Evolutionary conservation across 2,888 invertebrate genomes (phyloP).

Genomic region (Gortyna flavago): DNA sequence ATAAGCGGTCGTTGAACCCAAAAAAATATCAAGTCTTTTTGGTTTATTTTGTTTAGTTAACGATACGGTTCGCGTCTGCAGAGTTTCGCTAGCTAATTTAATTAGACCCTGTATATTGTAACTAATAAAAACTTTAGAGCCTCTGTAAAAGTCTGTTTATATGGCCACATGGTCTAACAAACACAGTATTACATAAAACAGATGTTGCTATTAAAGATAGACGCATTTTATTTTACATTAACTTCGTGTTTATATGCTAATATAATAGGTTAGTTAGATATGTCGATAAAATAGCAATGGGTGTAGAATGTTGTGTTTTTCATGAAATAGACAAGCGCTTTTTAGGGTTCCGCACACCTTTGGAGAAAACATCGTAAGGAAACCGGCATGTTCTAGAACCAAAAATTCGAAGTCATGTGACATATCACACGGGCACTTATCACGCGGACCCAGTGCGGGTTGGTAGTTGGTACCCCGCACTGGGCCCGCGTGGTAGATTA

Average conservation of each 20-base stretch:
- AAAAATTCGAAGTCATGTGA: too few species aligned
- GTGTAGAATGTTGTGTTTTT: slow-evolving; percentile 12
- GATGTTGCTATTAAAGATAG: slow-evolving; percentile 20
- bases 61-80: too few species aligned
- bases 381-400: too few species aligned
- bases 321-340: background rate
- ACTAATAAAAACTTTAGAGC: slow-evolving; percentile 40
- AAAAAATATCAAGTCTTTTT: too few species aligned
- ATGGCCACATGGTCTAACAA: slow-evolving; percentile 3
- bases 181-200: slow-evolving; percentile 37
- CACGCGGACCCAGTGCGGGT: too few species aligned
- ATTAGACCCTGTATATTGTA: background rate
- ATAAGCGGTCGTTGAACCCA: too few species aligned
- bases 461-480: too few species aligned
- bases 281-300: slow-evolving; percentile 22
- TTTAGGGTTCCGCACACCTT: background rate
- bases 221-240: slow-evolving; percentile 20
- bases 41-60: too few species aligned
- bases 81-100: too few species aligned
- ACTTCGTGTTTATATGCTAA: slow-evolving; percentile 3
- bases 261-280: slow-evolving; percentile 18
- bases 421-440: too few species aligned
- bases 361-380: too few species aligned
- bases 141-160: slow-evolving; percentile 24
- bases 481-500: too few species aligned